A percentile compares a stretch with the other conserved stretches of the same genome.
Evolutionary conservation across 2,113 vertebrate genomes (phyloP).

Genomic region (Pteruthius melanotis): DNA sequence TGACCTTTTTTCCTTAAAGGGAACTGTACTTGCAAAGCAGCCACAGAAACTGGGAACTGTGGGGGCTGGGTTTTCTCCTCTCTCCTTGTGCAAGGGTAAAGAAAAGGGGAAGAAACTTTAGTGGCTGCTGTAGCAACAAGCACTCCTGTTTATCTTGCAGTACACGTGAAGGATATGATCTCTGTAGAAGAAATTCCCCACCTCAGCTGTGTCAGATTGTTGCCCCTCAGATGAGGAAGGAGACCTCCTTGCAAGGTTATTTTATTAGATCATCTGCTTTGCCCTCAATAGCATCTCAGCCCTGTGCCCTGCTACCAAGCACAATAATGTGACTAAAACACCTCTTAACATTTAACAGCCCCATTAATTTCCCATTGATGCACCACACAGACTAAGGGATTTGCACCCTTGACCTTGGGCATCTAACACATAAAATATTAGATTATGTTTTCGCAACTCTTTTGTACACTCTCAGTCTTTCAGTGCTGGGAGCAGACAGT

Average conservation of each 20-base stretch:
- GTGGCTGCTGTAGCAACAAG: neutral
- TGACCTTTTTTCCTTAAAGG: neutral
- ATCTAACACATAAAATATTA: neutral
- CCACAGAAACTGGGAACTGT: neutral
- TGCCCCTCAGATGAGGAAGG: neutral
- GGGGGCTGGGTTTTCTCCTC: neutral
- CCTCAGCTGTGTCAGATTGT: neutral
- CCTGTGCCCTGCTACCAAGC: neutral
- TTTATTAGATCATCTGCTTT: neutral
- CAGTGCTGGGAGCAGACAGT: neutral
- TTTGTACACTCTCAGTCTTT: neutral
- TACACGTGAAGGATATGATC: fast-evolving
- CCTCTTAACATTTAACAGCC: slow-evolving; percentile 42
- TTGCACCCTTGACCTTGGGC: slow-evolving; percentile 41
- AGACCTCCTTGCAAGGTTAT: neutral
- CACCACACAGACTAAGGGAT: neutral
- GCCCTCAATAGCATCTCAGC: neutral
- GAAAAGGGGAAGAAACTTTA: neutral
- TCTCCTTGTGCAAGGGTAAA: neutral
- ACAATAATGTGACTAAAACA: neutral
- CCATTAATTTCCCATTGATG: slow-evolving; percentile 35
- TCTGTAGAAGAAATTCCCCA: neutral
- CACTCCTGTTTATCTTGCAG: neutral
- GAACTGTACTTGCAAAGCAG: neutral
- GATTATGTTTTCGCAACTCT: slow-evolving; percentile 1